A percentile compares a stretch with the other conserved stretches of the same genome.
These are phyloP conservation scores for Acanthis flammea DNA, from an alignment of 2,797 vertebrate genomes.

Conservation along the genomic window DNA sequence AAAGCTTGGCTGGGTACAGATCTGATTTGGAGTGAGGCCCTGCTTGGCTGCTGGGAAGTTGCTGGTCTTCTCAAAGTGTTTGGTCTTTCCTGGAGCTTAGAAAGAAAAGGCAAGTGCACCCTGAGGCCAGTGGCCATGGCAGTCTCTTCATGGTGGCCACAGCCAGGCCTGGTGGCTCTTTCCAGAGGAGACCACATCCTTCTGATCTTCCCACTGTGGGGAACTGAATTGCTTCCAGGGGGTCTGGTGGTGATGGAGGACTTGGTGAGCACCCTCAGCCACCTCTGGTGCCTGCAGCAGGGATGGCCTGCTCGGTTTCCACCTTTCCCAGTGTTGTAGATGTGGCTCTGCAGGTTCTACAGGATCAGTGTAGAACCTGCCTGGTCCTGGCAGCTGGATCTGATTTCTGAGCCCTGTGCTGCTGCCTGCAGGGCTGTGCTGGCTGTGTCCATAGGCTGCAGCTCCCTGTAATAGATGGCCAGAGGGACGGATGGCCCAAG, in stretches of 20 bases:
- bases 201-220: neutral
- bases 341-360: neutral
- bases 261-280: neutral
- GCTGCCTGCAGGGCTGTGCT: neutral
- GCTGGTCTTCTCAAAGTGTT: neutral
- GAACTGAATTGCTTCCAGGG: neutral
- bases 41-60: neutral
- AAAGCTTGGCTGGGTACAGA: neutral
- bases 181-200: rapidly evolving
- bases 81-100: neutral
- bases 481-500: neutral
- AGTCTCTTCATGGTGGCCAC: neutral
- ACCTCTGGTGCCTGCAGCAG: neutral
- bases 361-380: neutral
- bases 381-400: neutral
- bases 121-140: rapidly evolving
- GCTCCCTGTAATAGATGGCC: neutral
- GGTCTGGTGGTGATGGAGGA: neutral
- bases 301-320: neutral
- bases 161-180: neutral
- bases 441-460: neutral
- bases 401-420: neutral
- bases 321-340: neutral
- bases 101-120: neutral
- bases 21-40: neutral